These are phyloP conservation scores for Monopterus albus DNA, from an alignment of 2,113 vertebrate species.

Conservation along the genomic window DNA sequence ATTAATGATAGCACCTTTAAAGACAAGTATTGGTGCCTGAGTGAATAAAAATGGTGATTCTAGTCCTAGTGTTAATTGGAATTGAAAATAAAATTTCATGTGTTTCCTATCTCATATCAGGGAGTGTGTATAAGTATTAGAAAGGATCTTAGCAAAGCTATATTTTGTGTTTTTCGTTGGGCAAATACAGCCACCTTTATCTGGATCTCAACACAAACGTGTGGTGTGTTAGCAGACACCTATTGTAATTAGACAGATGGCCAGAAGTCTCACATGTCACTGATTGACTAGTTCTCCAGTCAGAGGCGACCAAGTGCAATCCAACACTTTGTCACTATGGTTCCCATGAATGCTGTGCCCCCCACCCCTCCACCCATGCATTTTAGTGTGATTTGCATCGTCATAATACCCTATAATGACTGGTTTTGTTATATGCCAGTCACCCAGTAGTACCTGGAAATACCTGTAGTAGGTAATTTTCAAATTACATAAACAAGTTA, in stretches of 20 bases:
- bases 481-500: too few relatives aligned
- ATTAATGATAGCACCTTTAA: too few relatives aligned
- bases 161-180: constrained; percentile 26
- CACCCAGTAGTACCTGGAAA: constrained; percentile 46
- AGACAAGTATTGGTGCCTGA: too few relatives aligned
- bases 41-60: too few relatives aligned
- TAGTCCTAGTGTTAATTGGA: too few relatives aligned
- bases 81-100: too few relatives aligned
- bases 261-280: constrained; percentile 70
- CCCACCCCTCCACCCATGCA: constrained; percentile 33
- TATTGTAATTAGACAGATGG: constrained; percentile 68
- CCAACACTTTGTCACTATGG: constrained; percentile 63
- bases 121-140: too few relatives aligned
- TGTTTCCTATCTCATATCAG: too few relatives aligned
- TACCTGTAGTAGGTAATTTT: constrained; percentile 18
- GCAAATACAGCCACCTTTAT: constrained; percentile 44
- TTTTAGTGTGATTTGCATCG: constrained; percentile 56
- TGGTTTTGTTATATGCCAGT: constrained; percentile 38
- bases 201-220: constrained; percentile 35
- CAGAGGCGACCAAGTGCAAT: constrained; percentile 69
- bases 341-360: constrained; percentile 49
- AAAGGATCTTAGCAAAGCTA: constrained; percentile 17
- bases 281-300: constrained; percentile 66
- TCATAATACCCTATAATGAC: constrained; percentile 48
- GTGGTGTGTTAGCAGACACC: constrained; percentile 54